Conservation (phyloP, 2,113 vertebrate genomes). For the Pelodiscus sinensis region DNA sequence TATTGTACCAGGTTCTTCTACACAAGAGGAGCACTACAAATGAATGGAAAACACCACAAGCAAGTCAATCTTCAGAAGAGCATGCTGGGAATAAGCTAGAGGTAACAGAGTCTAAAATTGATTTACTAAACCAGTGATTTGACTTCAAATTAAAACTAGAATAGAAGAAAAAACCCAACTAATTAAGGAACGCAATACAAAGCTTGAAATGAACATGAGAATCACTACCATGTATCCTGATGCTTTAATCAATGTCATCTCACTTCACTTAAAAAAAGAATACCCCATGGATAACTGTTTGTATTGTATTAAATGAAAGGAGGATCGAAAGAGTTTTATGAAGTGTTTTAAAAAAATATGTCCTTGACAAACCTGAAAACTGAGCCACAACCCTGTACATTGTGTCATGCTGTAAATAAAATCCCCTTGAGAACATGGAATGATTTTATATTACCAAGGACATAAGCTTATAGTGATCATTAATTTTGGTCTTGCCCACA, state of each 20-base stretch:
- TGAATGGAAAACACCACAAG: neutral
- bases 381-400: neutral
- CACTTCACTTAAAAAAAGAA: neutral
- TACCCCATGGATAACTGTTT: neutral
- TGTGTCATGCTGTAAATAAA: neutral
- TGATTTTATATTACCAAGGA: neutral
- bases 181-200: conserved; percentile 44
- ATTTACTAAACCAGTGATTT: conserved; percentile 49
- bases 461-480: neutral
- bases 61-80: conserved; percentile 42
- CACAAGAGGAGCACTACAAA: conserved; percentile 8
- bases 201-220: neutral
- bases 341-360: neutral
- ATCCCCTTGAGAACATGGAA: neutral
- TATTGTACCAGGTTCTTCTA: neutral
- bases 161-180: conserved; percentile 49
- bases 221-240: neutral
- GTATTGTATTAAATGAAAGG: neutral
- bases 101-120: conserved; percentile 53
- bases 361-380: conserved; percentile 17
- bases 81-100: conserved; percentile 1
- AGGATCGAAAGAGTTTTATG: conserved; percentile 29
- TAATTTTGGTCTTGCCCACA: neutral
- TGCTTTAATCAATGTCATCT: conserved; percentile 51
- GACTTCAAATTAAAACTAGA: conserved; percentile 64